A percentile compares a stretch with the other conserved stretches of the same genome.
These are phyloP conservation scores for Idaea straminata DNA, from an alignment of 2,888 invertebrate genomes.

Conservation along the genomic window DNA sequence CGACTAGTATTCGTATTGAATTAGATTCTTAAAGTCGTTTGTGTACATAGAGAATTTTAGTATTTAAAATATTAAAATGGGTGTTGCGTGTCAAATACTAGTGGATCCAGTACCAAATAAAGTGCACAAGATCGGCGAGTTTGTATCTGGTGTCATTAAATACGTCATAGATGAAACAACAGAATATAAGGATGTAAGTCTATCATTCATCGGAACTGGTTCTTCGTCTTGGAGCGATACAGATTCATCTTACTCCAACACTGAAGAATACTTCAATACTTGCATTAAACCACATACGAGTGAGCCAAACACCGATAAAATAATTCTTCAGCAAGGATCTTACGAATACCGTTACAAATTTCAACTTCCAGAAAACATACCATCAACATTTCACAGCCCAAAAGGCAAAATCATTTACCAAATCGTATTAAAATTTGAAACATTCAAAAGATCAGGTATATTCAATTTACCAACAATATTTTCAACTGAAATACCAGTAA, in stretches of 20 bases:
- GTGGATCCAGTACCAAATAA: conserved; percentile 15
- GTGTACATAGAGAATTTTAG: conserved; percentile 4
- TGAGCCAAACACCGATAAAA: conserved; percentile 3
- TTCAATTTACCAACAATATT: conserved; percentile 21
- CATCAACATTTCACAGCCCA: conserved; percentile 18
- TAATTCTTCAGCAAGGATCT: conserved; percentile 9
- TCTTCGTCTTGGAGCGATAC: conserved; percentile 17
- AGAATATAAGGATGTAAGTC: conserved; percentile 17
- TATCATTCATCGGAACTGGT: conserved; percentile 23
- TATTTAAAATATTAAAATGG: conserved; percentile 14
- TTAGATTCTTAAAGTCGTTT: conserved; percentile 7
- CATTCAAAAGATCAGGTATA: conserved; percentile 19
- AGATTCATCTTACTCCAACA: conserved; percentile 9
- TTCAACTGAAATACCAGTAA: conserved; percentile 21
- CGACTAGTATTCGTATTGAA: not conserved
- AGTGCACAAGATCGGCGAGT: conserved; percentile 16
- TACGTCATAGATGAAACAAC: conserved; percentile 20
- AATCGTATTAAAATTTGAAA: conserved; percentile 20
- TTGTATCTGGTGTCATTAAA: conserved; percentile 20
- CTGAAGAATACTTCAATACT: conserved; percentile 13
- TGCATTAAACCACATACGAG: conserved; percentile 12
- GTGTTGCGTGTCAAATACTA: conserved; percentile 24
- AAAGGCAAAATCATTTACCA: conserved; percentile 18
- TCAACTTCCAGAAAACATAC: conserved; percentile 22
- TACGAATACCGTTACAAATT: conserved; percentile 25